Percentiles rank a stretch among this genome's conserved stretches.
Evolutionary conservation across 2,888 invertebrate species (phyloP).

Genomic region (Parelbella ahira): DNA sequence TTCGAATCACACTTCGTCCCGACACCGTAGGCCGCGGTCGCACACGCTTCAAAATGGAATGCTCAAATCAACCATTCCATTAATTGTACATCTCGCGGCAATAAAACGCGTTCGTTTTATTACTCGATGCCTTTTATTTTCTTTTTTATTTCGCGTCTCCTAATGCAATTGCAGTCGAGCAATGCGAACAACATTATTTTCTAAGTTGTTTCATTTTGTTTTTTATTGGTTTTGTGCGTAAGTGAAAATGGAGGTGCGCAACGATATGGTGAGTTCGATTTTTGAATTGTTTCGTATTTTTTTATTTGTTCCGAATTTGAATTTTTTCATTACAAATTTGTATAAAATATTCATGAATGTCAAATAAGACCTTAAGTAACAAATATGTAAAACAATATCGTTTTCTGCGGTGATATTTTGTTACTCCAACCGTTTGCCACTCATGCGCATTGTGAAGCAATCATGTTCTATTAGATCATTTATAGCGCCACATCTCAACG

Average conservation of each 20-base stretch:
- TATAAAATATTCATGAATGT: no score
- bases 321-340: no score
- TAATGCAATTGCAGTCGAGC: slow-evolving; percentile 77
- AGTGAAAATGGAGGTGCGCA: slow-evolving; percentile 54
- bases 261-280: slow-evolving; percentile 57
- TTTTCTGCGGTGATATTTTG: slow-evolving; percentile 18
- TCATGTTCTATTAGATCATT: slow-evolving; percentile 71
- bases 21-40: slow-evolving; percentile 46
- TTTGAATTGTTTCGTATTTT: slow-evolving; percentile 4
- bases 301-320: no score
- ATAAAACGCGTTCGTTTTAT: slow-evolving; percentile 68
- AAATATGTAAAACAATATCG: background rate
- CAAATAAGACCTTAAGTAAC: no score
- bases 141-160: slow-evolving; percentile 67
- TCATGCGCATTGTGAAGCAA: slow-evolving; percentile 69
- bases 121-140: slow-evolving; percentile 59
- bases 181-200: slow-evolving; percentile 61
- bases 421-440: slow-evolving; percentile 34
- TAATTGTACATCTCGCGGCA: slow-evolving; percentile 66
- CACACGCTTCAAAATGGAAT: slow-evolving; percentile 31
- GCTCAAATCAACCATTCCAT: slow-evolving; percentile 65
- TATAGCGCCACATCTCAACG: slow-evolving; percentile 56
- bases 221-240: slow-evolving; percentile 67
- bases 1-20: slow-evolving; percentile 44
- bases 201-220: slow-evolving; percentile 50